phyloP scores from a whole-genome alignment of 1,140 invertebrate genomes.

The Notospermus geniculatus region DNA sequence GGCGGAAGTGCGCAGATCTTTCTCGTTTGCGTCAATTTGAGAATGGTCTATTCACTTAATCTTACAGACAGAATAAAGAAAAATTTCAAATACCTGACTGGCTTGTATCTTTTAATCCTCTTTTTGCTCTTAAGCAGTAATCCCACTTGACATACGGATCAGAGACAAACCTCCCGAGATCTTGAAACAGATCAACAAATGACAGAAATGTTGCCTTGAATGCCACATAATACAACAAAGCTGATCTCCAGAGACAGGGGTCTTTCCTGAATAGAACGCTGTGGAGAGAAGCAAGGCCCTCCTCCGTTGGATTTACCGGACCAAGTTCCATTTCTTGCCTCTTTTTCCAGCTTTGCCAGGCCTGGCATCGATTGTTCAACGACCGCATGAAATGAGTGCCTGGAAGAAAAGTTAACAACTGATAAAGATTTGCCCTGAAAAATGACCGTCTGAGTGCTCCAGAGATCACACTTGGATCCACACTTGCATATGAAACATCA shows the following conservation, averaged over 20 bases:
- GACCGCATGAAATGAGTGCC: slow-evolving; percentile 50
- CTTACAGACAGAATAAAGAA: too few relatives aligned
- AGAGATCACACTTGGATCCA: too few relatives aligned
- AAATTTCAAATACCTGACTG: slow-evolving; percentile 40
- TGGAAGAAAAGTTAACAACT: slow-evolving; percentile 26
- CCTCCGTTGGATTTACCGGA: slow-evolving; percentile 48
- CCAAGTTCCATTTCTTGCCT: slow-evolving; percentile 35
- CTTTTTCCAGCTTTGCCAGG: slow-evolving; percentile 36
- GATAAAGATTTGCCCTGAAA: too few relatives aligned
- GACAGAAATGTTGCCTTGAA: slow-evolving; percentile 42
- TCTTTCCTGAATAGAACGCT: slow-evolving; percentile 41
- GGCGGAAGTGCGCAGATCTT: too few relatives aligned
- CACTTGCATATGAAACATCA: too few relatives aligned
- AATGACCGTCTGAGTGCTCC: too few relatives aligned
- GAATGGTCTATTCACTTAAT: too few relatives aligned
- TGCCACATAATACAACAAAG: slow-evolving; percentile 44
- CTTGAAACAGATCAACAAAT: slow-evolving; percentile 41
- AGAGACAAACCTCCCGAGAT: slow-evolving; percentile 40
- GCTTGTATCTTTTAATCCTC: slow-evolving; percentile 45
- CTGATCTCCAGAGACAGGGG: slow-evolving; percentile 39
- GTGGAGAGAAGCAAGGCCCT: slow-evolving; percentile 50
- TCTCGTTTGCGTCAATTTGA: too few relatives aligned
- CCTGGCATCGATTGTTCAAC: slow-evolving; percentile 41
- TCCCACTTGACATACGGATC: slow-evolving; percentile 45
- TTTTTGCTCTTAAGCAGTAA: slow-evolving; percentile 48